phyloP scores from a whole-genome alignment of 2,888 invertebrate genomes.

The Pocota personata region DNA sequence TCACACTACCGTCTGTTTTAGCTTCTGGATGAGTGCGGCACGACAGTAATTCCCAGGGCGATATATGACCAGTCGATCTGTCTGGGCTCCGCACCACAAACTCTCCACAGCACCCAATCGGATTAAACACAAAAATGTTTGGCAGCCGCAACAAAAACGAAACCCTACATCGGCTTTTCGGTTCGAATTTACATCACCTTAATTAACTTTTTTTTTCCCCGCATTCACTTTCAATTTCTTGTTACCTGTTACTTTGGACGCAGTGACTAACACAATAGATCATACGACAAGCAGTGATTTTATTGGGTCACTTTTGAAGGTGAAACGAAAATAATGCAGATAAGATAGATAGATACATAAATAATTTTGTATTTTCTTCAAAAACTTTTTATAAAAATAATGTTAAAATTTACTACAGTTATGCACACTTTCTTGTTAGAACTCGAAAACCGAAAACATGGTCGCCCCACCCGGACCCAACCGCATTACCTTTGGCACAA shows the following conservation, averaged over 20 bases:
- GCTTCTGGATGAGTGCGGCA: constrained; percentile 73
- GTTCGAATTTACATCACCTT: constrained; percentile 62
- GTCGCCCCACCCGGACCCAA: constrained; percentile 97
- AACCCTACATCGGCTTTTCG: not conserved
- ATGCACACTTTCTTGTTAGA: constrained; percentile 84
- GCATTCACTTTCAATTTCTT: constrained; percentile 44
- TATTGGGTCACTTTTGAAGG: constrained; percentile 24
- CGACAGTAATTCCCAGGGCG: constrained; percentile 71
- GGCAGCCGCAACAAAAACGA: constrained; percentile 30
- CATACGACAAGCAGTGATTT: constrained; percentile 15
- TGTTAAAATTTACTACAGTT: constrained; percentile 39
- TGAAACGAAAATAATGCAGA: constrained; percentile 1
- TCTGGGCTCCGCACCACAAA: constrained; percentile 35
- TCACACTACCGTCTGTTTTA: constrained; percentile 53
- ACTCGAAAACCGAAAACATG: constrained; percentile 96
- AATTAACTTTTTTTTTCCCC: no score
- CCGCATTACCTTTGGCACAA: constrained; percentile 94
- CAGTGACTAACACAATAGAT: constrained; percentile 29
- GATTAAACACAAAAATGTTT: constrained; percentile 60
- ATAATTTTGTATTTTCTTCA: no score
- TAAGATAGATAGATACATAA: no score
- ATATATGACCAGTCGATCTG: constrained; percentile 67
- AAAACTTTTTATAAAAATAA: no score
- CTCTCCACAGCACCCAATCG: constrained; percentile 3
- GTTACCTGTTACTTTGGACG: constrained; percentile 34